Evolutionary conservation across 2,888 invertebrate species (phyloP).

Genomic region (Tenthredo livida): DNA sequence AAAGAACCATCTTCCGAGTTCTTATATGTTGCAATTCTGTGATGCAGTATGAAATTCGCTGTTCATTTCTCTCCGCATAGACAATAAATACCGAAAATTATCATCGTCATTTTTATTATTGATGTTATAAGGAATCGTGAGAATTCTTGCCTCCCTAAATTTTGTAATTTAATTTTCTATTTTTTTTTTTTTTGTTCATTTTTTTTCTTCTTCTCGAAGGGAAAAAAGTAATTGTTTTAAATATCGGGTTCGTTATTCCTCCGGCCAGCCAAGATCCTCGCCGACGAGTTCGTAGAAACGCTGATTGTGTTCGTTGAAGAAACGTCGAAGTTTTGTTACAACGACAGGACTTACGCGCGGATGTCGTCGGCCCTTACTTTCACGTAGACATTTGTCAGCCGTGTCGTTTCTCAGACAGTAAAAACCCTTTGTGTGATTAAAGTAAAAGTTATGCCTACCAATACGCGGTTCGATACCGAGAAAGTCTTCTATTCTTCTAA

Average conservation of each 20-base stretch:
- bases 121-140: neutral
- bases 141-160: neutral
- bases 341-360: slow-evolving; percentile 91
- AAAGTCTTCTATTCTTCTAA: slow-evolving; percentile 93
- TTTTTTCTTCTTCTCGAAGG: neutral
- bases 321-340: slow-evolving; percentile 89
- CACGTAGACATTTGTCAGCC: slow-evolving; percentile 90
- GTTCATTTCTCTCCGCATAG: neutral
- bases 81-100: neutral
- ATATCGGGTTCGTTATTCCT: slow-evolving; percentile 81
- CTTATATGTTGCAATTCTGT: neutral
- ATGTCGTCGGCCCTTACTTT: slow-evolving; percentile 91
- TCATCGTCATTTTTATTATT: no score
- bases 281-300: slow-evolving; percentile 96
- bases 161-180: neutral
- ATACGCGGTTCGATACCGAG: slow-evolving; percentile 87
- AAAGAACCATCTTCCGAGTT: no score
- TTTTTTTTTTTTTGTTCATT: no score
- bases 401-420: slow-evolving; percentile 94
- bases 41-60: neutral
- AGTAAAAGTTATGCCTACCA: slow-evolving; percentile 94
- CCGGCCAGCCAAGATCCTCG: slow-evolving; percentile 96
- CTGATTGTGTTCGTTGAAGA: slow-evolving; percentile 95
- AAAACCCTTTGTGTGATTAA: slow-evolving; percentile 98
- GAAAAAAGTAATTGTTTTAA: slow-evolving; percentile 50